These are phyloP conservation scores for Neopipo cinnamomea DNA, from an alignment of 2,113 vertebrate genomes.

Conservation along the genomic window DNA sequence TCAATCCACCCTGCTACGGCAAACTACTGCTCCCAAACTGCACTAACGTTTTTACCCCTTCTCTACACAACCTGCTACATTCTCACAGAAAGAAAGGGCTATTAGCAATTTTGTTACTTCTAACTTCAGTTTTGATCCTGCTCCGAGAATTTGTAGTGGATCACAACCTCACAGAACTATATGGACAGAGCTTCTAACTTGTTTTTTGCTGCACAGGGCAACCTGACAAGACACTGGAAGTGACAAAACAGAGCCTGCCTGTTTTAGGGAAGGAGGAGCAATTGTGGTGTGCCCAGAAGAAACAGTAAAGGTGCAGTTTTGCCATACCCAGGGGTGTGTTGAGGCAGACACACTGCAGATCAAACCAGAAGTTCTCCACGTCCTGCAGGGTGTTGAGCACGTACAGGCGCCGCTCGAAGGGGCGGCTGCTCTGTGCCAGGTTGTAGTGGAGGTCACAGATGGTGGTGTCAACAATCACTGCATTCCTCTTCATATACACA, in stretches of 20 bases:
- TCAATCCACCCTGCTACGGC: neutral
- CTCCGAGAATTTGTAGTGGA: neutral
- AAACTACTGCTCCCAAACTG: neutral
- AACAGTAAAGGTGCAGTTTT: neutral
- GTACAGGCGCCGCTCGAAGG: slow-evolving; percentile 84
- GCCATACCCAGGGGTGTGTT: slow-evolving; percentile 90
- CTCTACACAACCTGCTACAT: neutral
- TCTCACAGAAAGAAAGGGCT: neutral
- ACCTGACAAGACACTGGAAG: neutral
- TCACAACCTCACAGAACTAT: neutral
- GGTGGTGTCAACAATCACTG: slow-evolving; percentile 89
- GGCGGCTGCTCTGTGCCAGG: slow-evolving; percentile 80
- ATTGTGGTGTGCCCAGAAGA: neutral
- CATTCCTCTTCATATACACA: slow-evolving; percentile 83
- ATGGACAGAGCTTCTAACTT: neutral
- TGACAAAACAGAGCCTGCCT: neutral
- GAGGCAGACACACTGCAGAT: slow-evolving; percentile 94
- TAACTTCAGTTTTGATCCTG: neutral
- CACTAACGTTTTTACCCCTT: neutral
- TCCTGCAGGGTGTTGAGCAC: slow-evolving; percentile 80
- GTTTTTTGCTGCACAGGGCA: neutral
- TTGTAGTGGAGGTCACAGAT: slow-evolving; percentile 93
- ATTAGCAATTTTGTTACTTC: neutral
- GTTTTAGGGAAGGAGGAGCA: neutral
- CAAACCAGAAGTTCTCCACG: slow-evolving; percentile 94